Evolutionary conservation across 2,888 invertebrate species (phyloP), one percentile per base, ranked within the genome.

Genomic region (Leptinotarsa haldemani): DNA sequence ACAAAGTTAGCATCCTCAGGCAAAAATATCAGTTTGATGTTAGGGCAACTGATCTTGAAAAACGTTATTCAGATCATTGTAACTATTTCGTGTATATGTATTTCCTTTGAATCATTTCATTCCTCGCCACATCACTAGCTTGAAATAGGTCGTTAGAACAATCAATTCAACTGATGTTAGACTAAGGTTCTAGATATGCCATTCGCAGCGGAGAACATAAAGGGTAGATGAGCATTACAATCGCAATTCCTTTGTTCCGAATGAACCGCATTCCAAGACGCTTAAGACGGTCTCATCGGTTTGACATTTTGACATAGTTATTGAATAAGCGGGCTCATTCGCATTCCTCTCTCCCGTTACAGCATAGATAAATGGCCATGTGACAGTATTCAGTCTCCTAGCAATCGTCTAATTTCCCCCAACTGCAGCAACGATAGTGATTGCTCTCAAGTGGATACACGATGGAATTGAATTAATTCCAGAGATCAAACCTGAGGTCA

Each of bases 401-500:
- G 13, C 30, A 30, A 61, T 30, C 61, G n/a, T 61, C 61, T n/a
- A 61, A 56, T 56, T 40, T 61, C 61, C 30, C 61, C 61, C 13
- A 40, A 13, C 16, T n/a, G n/a, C 16, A 40, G n/a, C 40, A 5
- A 40, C 30, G 30, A 30, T 40, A 15, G 20, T 58, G 18, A 22
- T 25, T 22, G 18, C 30, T 30, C 61, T 61, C 61, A 40, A 61
- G 40, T 40, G 40, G 61, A 61, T 61, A 61, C 61, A 30, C 30
- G 61, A 16, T 30, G 40, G n/a, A 61, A 40, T 61, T 25, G 40
- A 61, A 61, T 61, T 61, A 61, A 61, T 61, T n/a, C 40, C 40
- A 40, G 61, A 61, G 40, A 61, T 61, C 61, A 61, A 61, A 61
- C 61, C 1, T 25, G 61, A 25, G 61, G 61, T 61, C 61, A 40